Base-by-base conservation (phyloP, 1,140 invertebrate species). In the Cephus cinctus region DNA sequence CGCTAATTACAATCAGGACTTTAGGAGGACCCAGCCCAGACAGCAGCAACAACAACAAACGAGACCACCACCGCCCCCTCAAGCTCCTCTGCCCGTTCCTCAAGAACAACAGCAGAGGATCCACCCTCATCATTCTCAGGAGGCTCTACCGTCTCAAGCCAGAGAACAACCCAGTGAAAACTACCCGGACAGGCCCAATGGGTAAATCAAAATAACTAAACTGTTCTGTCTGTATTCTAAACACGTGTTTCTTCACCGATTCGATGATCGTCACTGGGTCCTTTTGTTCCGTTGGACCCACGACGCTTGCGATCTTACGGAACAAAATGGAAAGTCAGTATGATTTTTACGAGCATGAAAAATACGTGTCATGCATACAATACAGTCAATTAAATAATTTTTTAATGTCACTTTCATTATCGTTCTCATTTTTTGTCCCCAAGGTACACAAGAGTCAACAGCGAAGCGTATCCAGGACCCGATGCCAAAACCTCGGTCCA, bases 401-500 rank as follows among this genome's bases (percentile, higher is more conserved):
- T 3, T 11, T 30, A 2, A 9, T 2, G 14, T 12, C 27, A n/a
- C n/a, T n/a, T 30, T n/a, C n/a, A n/a, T n/a, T n/a, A n/a, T n/a
- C n/a, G n/a, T n/a, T n/a, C n/a, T n/a, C n/a, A n/a, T n/a, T n/a
- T n/a, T n/a, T n/a, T n/a, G n/a, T n/a, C n/a, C n/a, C n/a, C n/a
- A 47, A 74, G 80, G 4, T 81, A 80, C 52, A 81, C 79, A 12
- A 78, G 78, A 55, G 78, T 81, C 8, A 80, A 80, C 57, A 76
- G 76, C 11, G 64, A 65, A 12, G 60, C 69, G 11, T 65, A 67
- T 34, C 65, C 70, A 20, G 73, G 71, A 22, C 61, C 77, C 8
- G 80, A 77, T 8, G 76, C 79, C 4, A 85, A 84, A 64, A 84
- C 85, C 2, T 83, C 83, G 48, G 61, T 87, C 22, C 86, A 87